A percentile compares a stretch with the other conserved stretches of the same genome.
These are phyloP conservation scores for Prolemur simus DNA, from an alignment of 2,113 vertebrate genomes.

Conservation along the genomic window DNA sequence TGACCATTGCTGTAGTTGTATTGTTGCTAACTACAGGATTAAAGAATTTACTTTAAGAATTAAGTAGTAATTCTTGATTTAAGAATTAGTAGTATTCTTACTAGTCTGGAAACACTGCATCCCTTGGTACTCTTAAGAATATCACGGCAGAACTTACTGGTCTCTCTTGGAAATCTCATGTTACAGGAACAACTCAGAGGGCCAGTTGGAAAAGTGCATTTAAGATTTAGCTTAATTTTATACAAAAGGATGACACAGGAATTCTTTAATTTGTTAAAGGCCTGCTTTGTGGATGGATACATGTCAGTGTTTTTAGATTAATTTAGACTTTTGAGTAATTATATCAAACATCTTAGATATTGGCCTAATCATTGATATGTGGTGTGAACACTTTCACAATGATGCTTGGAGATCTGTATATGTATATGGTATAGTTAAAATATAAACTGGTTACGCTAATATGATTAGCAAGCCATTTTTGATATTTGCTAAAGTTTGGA, in stretches of 20 bases:
- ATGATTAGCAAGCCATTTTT: background rate
- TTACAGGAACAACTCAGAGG: background rate
- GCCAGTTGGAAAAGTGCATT: background rate
- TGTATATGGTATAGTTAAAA: background rate
- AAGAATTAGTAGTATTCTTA: background rate
- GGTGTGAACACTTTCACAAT: background rate
- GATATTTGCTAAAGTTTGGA: conserved; percentile 13
- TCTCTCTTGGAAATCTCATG: background rate
- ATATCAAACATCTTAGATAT: background rate
- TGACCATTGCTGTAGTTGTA: background rate
- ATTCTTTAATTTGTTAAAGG: conserved; percentile 28
- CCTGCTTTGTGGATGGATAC: conserved; percentile 13
- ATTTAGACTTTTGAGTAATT: background rate
- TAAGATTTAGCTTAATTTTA: conserved; percentile 43
- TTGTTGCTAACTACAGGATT: background rate
- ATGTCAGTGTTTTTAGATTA: conserved; percentile 28
- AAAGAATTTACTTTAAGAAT: background rate
- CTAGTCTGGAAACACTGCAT: background rate
- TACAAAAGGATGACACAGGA: background rate
- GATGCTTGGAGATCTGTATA: background rate
- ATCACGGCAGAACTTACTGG: background rate
- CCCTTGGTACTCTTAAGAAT: background rate
- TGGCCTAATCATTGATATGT: background rate
- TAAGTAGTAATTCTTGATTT: background rate
- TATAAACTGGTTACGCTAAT: background rate